A percentile compares a stretch with the other conserved stretches of the same genome.
phyloP scores from a whole-genome alignment of 2,888 invertebrate species.

The Camponotus fellah region DNA sequence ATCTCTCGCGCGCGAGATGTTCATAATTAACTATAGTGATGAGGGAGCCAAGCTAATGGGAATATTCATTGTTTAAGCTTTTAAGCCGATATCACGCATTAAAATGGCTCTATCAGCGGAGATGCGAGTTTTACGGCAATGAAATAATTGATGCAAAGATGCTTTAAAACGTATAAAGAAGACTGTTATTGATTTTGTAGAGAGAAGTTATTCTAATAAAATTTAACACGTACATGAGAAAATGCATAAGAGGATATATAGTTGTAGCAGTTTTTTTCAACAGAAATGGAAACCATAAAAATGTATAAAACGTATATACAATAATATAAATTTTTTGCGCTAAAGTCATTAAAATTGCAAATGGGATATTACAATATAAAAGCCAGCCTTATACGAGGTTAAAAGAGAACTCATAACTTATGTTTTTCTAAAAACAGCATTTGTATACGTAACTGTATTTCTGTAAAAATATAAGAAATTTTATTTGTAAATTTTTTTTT shows the following conservation, averaged over 20 bases:
- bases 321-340: background rate
- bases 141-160: background rate
- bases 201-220: background rate
- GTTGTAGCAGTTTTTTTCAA: background rate
- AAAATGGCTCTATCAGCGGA: background rate
- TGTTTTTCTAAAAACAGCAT: background rate
- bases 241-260: background rate
- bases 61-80: slow-evolving; percentile 22
- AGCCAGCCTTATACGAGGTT: background rate
- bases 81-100: background rate
- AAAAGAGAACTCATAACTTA: background rate
- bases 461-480: background rate
- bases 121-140: background rate
- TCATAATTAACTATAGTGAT: slow-evolving; percentile 14
- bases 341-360: slow-evolving; percentile 4
- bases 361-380: background rate
- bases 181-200: background rate
- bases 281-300: background rate
- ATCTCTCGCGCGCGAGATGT: background rate
- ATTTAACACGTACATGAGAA: background rate
- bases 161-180: background rate
- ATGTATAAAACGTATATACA: background rate
- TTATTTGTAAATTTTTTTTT: slow-evolving; percentile 1
- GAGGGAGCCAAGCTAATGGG: background rate
- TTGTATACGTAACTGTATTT: background rate